Evolutionary conservation across 2,797 vertebrate genomes (phyloP).

Genomic region (Neosalanx taihuensis): DNA sequence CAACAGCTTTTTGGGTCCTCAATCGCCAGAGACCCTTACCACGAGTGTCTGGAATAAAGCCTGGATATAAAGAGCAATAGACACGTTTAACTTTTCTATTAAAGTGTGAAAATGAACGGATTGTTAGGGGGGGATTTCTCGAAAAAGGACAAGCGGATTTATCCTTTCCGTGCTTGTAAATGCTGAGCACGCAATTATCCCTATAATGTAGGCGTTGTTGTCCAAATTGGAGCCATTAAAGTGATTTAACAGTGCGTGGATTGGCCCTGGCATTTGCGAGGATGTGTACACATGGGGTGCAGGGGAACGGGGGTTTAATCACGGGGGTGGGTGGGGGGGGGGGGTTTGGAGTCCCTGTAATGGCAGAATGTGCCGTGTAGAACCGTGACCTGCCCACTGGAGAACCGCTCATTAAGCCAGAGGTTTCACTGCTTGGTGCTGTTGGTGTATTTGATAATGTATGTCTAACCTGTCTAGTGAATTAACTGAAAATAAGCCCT

Average conservation of each 20-base stretch:
- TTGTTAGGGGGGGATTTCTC: conserved; percentile 69
- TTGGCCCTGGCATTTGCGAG: conserved; percentile 82
- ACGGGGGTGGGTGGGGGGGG: no score
- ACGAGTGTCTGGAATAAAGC: conserved; percentile 39
- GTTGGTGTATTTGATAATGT: conserved; percentile 24
- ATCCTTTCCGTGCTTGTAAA: conserved; percentile 81
- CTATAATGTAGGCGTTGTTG: conserved; percentile 82
- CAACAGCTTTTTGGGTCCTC: conserved; percentile 53
- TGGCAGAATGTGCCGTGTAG: conserved; percentile 60
- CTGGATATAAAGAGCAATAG: conserved; percentile 67
- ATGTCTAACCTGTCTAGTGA: neutral
- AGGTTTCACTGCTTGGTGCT: conserved; percentile 44
- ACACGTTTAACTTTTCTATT: conserved; percentile 76
- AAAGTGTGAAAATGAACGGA: conserved; percentile 68
- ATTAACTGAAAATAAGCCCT: neutral
- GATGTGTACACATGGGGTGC: conserved; percentile 79
- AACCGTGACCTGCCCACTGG: conserved; percentile 61
- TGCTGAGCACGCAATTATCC: conserved; percentile 84
- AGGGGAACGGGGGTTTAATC: conserved; percentile 78
- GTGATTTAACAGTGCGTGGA: conserved; percentile 83
- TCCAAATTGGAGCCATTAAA: conserved; percentile 85
- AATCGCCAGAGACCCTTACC: conserved; percentile 59
- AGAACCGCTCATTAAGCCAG: conserved; percentile 65
- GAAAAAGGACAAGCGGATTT: conserved; percentile 80
- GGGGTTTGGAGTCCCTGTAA: conserved; percentile 72